Base-by-base conservation (phyloP, 2,888 invertebrate species). In the Phyto melanocephala region DNA sequence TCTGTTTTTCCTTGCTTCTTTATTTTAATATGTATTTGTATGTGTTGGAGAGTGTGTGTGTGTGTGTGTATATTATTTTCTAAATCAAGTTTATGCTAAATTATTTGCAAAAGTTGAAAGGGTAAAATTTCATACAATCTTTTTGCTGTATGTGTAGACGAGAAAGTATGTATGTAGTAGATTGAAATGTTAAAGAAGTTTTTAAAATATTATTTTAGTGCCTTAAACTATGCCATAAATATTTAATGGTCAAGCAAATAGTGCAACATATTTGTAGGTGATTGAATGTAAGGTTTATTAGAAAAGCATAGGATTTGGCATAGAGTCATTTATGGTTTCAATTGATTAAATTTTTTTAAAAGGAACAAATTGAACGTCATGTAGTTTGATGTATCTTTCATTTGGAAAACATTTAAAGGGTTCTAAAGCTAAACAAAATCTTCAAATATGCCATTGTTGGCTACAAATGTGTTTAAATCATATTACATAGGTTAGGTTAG, bases 201-300 rank as follows among this genome's bases (percentile, higher is more conserved):
- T 75, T 37, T 45, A 42, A 24, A 22, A 24, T 42, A 50, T 42
- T 24, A 42, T 58, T 37, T 10, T 50, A 63, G 56, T 60, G 58
- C 75, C 68, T 82, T 65, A 65, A 71, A 75, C 62, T 58, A 81
- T 75, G 72, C 33, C 17, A 56, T 42, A 78, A 71, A 54, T 70
- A 63, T 68, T 75, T 80, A 63, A 63, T 62, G 67, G 24, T 56
- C 47, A 70, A 63, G 52, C 22, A n/a, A 54, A 54, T 75, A 37
- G 13, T 65, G 10, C 10, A 56, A 45, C 35, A 70, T 70, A 75
- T n/a, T 52, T 63, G 56, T 28, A 10, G 45, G n/a, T 33, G 17
- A 24, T 10, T 22, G 5, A 11, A 8, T 33, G 17, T 17, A 35
- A 15, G 17, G 17, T 8, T 56, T 17, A 56, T 5, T 3, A 6